Conservation (phyloP, 92 coral and sea anemone genomes). For the Montipora capitata region DNA sequence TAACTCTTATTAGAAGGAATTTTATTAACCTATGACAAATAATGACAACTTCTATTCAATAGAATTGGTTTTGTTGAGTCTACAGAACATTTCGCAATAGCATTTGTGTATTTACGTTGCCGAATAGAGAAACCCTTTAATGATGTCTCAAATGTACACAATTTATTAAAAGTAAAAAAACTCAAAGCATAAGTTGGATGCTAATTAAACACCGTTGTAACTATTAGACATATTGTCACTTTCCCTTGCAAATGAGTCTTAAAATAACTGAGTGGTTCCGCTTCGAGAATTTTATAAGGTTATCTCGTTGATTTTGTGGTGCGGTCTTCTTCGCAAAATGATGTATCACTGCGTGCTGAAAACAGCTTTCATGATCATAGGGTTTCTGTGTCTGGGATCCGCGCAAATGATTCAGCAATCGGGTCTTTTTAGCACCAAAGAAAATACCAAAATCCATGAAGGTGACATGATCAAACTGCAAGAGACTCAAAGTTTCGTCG, state of each 20-base stretch:
- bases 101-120: slow-evolving; percentile 8
- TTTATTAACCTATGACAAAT: neutral
- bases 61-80: neutral
- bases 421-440: slow-evolving; percentile 26
- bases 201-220: slow-evolving; percentile 13
- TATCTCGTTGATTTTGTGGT: too few species aligned
- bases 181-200: neutral
- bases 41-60: neutral
- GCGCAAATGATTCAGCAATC: slow-evolving; percentile 11
- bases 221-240: neutral
- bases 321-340: too few species aligned
- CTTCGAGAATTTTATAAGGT: neutral
- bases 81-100: neutral
- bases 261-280: neutral
- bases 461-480: slow-evolving; percentile 55
- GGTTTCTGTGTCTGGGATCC: neutral
- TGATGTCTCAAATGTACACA: slow-evolving; percentile 4
- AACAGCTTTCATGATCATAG: neutral
- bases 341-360: neutral
- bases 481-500: slow-evolving; percentile 41
- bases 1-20: neutral
- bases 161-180: neutral
- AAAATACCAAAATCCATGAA: slow-evolving; percentile 27
- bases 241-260: neutral
- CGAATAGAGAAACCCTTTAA: neutral